Conservation (phyloP, 2,888 invertebrate species). For the Cyclophora albipunctata region DNA sequence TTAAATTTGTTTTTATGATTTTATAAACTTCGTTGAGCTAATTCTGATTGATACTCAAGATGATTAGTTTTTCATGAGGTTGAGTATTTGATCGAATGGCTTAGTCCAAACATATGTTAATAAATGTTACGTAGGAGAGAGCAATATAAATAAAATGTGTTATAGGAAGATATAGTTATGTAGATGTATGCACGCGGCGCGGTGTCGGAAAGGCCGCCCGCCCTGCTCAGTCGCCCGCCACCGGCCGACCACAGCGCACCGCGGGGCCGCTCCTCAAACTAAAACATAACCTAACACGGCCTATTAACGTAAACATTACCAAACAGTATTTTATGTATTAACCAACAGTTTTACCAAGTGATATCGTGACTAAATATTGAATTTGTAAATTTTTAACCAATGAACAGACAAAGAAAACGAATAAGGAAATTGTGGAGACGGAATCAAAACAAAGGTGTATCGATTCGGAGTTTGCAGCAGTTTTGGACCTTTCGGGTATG, state of each 20-base stretch:
- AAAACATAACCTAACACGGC: constrained; percentile 57
- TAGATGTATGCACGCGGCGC: neutral
- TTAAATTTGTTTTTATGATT: too few species aligned
- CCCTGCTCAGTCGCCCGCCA: constrained; percentile 63
- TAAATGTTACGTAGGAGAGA: too few species aligned
- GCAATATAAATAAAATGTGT: too few species aligned
- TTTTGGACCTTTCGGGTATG: constrained; percentile 32
- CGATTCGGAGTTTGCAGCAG: constrained; percentile 51
- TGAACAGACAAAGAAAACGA: neutral
- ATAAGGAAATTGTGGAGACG: constrained; percentile 26
- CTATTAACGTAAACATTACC: constrained; percentile 30
- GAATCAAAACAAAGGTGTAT: constrained; percentile 64
- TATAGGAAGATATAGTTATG: neutral
- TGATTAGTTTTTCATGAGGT: too few species aligned
- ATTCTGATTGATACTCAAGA: too few species aligned
- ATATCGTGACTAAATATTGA: neutral
- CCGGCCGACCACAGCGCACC: constrained; percentile 56
- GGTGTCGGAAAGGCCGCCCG: constrained; percentile 20
- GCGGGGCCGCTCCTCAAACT: constrained; percentile 40
- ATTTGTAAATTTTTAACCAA: constrained; percentile 3
- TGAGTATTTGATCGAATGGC: too few species aligned
- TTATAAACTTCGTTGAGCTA: too few species aligned
- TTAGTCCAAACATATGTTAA: too few species aligned
- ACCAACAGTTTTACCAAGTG: constrained; percentile 4
- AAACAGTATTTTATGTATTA: constrained; percentile 11